Conservation (phyloP, 2,888 invertebrate genomes). For the Aspidiotus rigidus region DNA sequence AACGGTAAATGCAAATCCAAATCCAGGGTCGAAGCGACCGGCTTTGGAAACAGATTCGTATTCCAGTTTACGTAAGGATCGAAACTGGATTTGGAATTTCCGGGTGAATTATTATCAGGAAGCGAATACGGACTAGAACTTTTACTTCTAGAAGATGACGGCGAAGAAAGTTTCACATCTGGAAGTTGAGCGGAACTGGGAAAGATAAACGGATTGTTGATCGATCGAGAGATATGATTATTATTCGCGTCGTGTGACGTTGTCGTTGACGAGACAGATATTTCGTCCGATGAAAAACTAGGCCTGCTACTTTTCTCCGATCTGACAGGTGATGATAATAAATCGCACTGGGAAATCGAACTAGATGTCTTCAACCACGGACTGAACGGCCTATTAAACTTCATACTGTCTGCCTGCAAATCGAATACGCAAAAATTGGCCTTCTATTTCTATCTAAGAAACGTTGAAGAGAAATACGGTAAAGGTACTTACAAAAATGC, state of each 20-base stretch:
- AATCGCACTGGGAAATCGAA: too few relatives aligned
- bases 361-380: too few relatives aligned
- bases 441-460: too few relatives aligned
- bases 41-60: not conserved
- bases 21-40: not conserved
- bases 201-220: not conserved
- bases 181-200: not conserved
- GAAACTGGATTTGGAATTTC: slow-evolving; percentile 7
- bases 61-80: slow-evolving; percentile 10
- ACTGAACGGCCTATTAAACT: too few relatives aligned
- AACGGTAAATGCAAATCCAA: not conserved
- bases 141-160: not conserved
- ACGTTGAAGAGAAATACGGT: too few relatives aligned
- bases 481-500: too few relatives aligned
- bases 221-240: not conserved
- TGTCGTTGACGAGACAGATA: too few relatives aligned
- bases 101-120: slow-evolving; percentile 14
- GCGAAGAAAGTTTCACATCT: not conserved
- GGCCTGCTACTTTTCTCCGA: too few relatives aligned
- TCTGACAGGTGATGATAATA: too few relatives aligned
- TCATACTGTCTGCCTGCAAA: too few relatives aligned
- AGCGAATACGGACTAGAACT: not conserved
- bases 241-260: not conserved
- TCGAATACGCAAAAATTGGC: too few relatives aligned
- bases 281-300: too few relatives aligned